Base-by-base conservation (phyloP, 2,888 invertebrate species). In the Apodemia duryi region DNA sequence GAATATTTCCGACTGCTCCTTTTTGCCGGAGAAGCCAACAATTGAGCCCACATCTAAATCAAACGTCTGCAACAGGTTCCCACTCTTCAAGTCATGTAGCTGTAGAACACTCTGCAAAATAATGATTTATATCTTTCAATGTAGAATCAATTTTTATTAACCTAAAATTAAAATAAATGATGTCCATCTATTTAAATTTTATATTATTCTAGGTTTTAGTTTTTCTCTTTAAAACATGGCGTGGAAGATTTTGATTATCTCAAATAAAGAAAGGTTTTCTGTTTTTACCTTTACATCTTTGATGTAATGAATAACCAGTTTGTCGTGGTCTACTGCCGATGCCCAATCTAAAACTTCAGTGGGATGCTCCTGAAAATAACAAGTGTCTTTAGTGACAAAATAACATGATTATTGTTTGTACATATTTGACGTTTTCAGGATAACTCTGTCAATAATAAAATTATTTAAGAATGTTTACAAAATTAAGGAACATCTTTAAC, bases 291-390 rank as follows among this genome's bases (percentile, higher is more conserved):
- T 98, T 9, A 99, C 99, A 93, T 99, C 98, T 79, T 97, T 94
- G 67, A 99, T 94, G 81, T 98, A 99, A 81, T 96, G 96, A 49
- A 98, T 88, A 64, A 98, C 94, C 49, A 99, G 91, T 84, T 97
- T 96, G 81, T 98, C 94, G n/a, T 94, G 90, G 82, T 97, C 94
- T 0, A 98, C 97, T 65, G 97, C 95, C 9, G 93, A 92, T 0
- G 95, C 97, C 97, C 97, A 98, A 81, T 98, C 97, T 57, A 99
- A 84, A 0, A 99, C 98, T 88, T 98, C 96, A 68, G 94, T 95
- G 5, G 94, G 86, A 81, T 99, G 95, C 85, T 99, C 98, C 91
- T 91, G 76, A 5, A 77, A 80, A 69, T 43, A 67, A 65, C 13
- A 49, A 63, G 11, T 11, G 49, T 51, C 46, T 52, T 21, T 21